A percentile compares a stretch with the other conserved stretches of the same genome.
Evolutionary conservation across 2,113 vertebrate genomes (phyloP).

Genomic region (Tachysurus fulvidraco): DNA sequence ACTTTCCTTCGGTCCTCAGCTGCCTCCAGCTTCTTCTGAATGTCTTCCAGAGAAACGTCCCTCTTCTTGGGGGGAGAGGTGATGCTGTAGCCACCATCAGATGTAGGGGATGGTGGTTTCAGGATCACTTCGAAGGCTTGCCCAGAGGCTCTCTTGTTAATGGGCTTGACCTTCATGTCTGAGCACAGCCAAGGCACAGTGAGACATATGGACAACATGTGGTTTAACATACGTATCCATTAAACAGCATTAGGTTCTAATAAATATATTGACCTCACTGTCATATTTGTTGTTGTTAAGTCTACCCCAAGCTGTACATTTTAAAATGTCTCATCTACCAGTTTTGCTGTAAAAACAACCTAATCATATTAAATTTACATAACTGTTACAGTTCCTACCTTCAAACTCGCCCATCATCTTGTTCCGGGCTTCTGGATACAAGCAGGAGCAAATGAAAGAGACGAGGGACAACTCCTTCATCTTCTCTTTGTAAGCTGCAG

Average conservation of each 20-base stretch:
- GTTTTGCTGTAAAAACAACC: constrained; percentile 2
- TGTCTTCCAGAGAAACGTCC: constrained; percentile 84
- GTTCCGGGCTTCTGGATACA: constrained; percentile 84
- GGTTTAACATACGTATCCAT: neutral
- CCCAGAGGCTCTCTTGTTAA: constrained; percentile 87
- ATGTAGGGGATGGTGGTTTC: constrained; percentile 83
- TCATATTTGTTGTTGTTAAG: neutral
- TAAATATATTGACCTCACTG: constrained; percentile 31
- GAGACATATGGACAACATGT: neutral
- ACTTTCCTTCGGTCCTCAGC: constrained; percentile 88
- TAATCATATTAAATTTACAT: neutral
- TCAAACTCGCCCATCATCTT: constrained; percentile 84
- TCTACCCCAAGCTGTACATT: neutral
- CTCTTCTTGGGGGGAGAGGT: constrained; percentile 84
- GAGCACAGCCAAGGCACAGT: constrained; percentile 21
- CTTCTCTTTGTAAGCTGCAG: constrained; percentile 91
- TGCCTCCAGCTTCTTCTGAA: constrained; percentile 86
- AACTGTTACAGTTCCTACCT: constrained; percentile 69
- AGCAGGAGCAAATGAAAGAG: constrained; percentile 88
- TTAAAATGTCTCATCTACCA: constrained; percentile 10
- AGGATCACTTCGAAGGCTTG: constrained; percentile 89
- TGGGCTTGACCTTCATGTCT: constrained; percentile 90
- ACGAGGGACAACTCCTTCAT: constrained; percentile 90
- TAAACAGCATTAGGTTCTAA: constrained; percentile 7
- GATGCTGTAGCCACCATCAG: constrained; percentile 79